Base-by-base conservation (phyloP, 2,888 invertebrate species). In the Caenorhabditis panamensis region DNA sequence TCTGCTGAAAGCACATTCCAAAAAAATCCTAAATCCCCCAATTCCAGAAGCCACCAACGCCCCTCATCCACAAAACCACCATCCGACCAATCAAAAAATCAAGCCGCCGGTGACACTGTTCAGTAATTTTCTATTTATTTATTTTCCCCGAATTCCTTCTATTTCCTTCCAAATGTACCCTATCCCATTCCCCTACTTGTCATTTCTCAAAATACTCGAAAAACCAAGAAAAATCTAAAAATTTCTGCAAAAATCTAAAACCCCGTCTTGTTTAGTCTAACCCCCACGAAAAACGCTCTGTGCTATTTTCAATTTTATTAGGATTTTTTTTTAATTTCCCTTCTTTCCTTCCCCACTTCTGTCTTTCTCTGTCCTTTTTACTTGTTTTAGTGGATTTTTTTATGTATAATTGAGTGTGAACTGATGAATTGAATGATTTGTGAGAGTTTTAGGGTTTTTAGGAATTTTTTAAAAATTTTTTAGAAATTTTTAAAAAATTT, bases 1-100 rank as follows among this genome's bases (percentile, higher is more conserved):
- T n/a, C n/a, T n/a, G n/a, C 31, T 31, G 31, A 31, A 31, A 31
- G n/a, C n/a, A 6, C 9, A 31, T 31, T 31, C 31, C 4, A 31
- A 31, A 31, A 31, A 6, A 5, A 41, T 13, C 41, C 9, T 3
- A 41, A 41, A 9, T 16, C 13, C 3, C 3, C 2, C 11, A 18
- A 11, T 53, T 54, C 18, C 53, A 72, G 63, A 47, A 54, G 47
- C 16, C 72, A 63, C 11, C 72, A 56, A 31, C 63, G 56, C 8
- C 53, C 37, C 8, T 4, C 58, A 8, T n/a, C 58, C 44, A 8
- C 36, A 9, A 69, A 69, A 61, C 22, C 24, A 16, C 13, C 41
- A 16, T 13, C 41, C 16, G 9, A 41, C 22, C 41, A 16, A 16
- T 41, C 26, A 22, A 28, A n/a, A 22, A 69, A 41, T 16, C 37